A percentile compares a stretch with the other conserved stretches of the same genome.
Conservation (phyloP, 2,888 invertebrate species). For the Dasysyrphus albostriatus region DNA sequence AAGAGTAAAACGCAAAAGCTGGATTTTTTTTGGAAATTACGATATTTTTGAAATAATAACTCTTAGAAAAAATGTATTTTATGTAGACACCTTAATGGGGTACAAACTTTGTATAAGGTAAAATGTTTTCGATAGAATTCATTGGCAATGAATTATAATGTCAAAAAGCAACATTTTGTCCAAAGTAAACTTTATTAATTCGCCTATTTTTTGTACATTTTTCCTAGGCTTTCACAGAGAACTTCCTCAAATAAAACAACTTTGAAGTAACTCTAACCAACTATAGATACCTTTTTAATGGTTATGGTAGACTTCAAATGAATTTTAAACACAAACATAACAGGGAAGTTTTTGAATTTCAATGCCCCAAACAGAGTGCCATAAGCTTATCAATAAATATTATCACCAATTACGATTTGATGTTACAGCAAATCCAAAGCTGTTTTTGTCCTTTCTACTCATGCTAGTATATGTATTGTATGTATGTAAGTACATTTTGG, state of each 20-base stretch:
- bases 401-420: constrained; percentile 20
- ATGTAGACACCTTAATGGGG: too few relatives aligned
- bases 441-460: neutral
- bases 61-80: too few relatives aligned
- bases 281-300: neutral
- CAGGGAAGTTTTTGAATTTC: neutral
- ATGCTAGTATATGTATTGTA: neutral
- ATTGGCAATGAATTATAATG: too few relatives aligned
- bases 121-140: too few relatives aligned
- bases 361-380: constrained; percentile 13
- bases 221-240: too few relatives aligned
- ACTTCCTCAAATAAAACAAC: neutral
- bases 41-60: too few relatives aligned
- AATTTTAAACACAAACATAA: neutral
- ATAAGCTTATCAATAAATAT: constrained; percentile 18
- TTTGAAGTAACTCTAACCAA: neutral
- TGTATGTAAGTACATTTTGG: neutral
- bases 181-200: too few relatives aligned
- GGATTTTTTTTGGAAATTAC: too few relatives aligned
- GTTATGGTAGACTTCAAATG: neutral
- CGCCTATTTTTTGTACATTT: too few relatives aligned
- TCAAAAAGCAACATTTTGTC: too few relatives aligned
- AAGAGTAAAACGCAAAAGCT: too few relatives aligned
- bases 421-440: constrained; percentile 38
- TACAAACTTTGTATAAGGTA: too few relatives aligned